Evolutionary conservation across 2,113 vertebrate species (phyloP), one percentile per base, ranked within the genome.

Genomic region (Lipotes vexillifer): DNA sequence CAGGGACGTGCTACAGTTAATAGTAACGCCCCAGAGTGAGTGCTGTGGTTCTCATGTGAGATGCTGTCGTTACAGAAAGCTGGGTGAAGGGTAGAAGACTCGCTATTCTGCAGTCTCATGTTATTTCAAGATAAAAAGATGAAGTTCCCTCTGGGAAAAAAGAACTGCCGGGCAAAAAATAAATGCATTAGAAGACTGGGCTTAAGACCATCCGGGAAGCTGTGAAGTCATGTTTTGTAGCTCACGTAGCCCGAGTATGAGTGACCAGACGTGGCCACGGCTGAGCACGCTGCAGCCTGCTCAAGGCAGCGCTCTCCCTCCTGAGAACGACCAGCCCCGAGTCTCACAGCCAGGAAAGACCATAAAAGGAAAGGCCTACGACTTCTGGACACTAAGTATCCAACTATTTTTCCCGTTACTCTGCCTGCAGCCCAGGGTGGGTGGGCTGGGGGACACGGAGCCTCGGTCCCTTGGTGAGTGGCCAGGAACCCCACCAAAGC

Each of bases 1-100:
- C 12, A 5, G 2, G 12, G 0, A 3, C 4, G 21, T 2, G 7
- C 15, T 3, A 14, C 7, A 8, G 36, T 17, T 18, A 18, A 18
- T 15, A n/a, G 65, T 18, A 8, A 18, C 6, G 4, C 59, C 59
- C 25, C 59, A 4, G 59, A 3, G 25, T 11, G 59, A 27, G 25
- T 4, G 23, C 59, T 4, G 25, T 27, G 59, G 59, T 6, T 31
- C 38, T 3, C 7, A 3, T 1, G 1, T 10, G 5, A 38, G 25
- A 3, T 4, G 59, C 9, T 10, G 3, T 9, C 5, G 9, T 27
- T 0, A 5, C 15, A 15, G 72, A 31, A n/a, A 23, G 77, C 20
- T 4, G 27, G 8, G 6, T 15, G 38, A 33, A 3, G 23, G 57
- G 75, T 1, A 29, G 0, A 2, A 29, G 29, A 44, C 2, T 2